Conservation (phyloP, 2,113 vertebrate genomes). For the Myiagra hebetior region DNA sequence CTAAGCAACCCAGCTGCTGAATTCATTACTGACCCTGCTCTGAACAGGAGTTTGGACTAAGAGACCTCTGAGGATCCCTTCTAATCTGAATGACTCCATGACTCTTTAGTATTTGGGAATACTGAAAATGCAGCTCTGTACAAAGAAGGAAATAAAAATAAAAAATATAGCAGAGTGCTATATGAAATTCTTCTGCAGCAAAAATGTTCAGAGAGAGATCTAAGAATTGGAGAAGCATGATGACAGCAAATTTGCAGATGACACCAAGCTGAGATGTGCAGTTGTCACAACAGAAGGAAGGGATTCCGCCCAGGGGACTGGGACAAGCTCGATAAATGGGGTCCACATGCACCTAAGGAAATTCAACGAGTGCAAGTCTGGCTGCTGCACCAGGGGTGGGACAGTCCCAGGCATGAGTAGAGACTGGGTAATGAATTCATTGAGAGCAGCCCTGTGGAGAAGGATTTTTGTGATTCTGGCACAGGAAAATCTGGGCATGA, state of each 20-base stretch:
- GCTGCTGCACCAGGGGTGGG: not conserved
- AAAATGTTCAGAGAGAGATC: not conserved
- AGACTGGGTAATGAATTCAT: not conserved
- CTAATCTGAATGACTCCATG: not conserved
- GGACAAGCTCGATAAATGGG: accelerated
- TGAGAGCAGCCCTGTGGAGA: not conserved
- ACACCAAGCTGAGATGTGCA: not conserved
- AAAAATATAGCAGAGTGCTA: not conserved
- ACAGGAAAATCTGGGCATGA: not conserved
- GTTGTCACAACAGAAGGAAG: not conserved
- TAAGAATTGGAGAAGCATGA: not conserved
- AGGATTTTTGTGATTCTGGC: not conserved
- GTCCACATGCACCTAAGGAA: not conserved
- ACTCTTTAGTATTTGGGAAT: not conserved
- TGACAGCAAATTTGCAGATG: not conserved
- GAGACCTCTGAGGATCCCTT: not conserved
- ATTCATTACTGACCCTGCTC: not conserved
- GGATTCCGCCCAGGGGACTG: too few species aligned
- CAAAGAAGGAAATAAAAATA: not conserved
- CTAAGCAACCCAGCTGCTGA: not conserved
- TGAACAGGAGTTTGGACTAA: not conserved
- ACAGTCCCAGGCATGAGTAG: not conserved
- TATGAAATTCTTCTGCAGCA: not conserved
- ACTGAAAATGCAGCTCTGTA: not conserved
- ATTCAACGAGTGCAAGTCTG: not conserved